A percentile compares a stretch with the other conserved stretches of the same genome.
phyloP scores from a whole-genome alignment of 2,888 invertebrate genomes.

The Apeira syringaria region DNA sequence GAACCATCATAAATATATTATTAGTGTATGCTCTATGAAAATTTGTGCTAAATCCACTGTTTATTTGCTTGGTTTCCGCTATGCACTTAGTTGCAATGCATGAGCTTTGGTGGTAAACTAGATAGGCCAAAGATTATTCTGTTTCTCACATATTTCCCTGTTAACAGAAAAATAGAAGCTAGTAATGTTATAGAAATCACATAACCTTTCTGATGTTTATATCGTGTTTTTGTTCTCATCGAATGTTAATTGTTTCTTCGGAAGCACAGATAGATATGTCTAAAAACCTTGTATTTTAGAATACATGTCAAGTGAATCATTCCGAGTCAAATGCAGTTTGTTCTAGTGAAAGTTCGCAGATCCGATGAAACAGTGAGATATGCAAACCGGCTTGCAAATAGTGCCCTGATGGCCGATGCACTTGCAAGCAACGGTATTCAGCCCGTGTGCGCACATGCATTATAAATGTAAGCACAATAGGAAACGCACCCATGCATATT shows the following conservation, averaged over 20 bases:
- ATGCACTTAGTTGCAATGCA: conserved; percentile 51
- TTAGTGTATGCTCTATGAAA: conserved; percentile 35
- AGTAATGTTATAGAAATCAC: too few relatives aligned
- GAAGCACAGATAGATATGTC: neutral
- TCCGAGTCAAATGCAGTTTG: conserved; percentile 80
- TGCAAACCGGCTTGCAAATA: conserved; percentile 65
- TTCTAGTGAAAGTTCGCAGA: conserved; percentile 69
- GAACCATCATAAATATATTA: conserved; percentile 31
- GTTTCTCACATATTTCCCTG: neutral
- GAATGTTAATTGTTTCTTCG: neutral
- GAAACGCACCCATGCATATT: conserved; percentile 57
- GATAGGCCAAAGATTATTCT: neutral
- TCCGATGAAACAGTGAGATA: conserved; percentile 57
- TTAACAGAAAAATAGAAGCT: neutral
- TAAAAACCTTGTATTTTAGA: conserved; percentile 29
- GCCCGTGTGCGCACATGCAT: conserved; percentile 57
- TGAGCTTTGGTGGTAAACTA: conserved; percentile 38
- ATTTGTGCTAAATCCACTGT: conserved; percentile 34
- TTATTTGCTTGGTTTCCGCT: conserved; percentile 44
- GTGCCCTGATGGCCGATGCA: conserved; percentile 62
- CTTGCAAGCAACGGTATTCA: conserved; percentile 70
- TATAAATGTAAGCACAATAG: conserved; percentile 57
- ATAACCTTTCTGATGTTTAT: too few relatives aligned
- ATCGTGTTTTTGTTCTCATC: too few relatives aligned
- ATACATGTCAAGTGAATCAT: conserved; percentile 8